These are phyloP conservation scores for Lophius americanus DNA, from an alignment of 2,797 vertebrate genomes.

Conservation along the genomic window DNA sequence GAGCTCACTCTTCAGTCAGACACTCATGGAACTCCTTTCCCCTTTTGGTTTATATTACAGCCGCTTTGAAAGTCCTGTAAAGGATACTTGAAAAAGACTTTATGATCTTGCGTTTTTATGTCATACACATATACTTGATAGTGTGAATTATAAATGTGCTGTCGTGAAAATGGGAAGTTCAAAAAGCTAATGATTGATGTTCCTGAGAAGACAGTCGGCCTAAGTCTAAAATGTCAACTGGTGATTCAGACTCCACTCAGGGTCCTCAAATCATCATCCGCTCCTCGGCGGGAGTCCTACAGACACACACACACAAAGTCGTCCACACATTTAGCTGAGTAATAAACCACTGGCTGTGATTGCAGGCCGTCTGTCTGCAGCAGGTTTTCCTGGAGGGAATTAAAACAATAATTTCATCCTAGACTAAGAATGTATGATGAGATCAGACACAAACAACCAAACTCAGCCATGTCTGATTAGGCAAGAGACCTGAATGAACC, in stretches of 20 bases:
- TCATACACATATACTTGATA: no score
- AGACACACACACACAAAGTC: slow-evolving; percentile 9
- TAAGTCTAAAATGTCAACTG: slow-evolving; percentile 8
- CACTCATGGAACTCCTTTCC: background rate
- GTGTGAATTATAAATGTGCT: background rate
- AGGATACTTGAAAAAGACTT: background rate
- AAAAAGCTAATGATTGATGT: background rate
- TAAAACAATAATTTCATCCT: slow-evolving; percentile 24
- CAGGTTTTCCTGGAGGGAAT: slow-evolving; percentile 29
- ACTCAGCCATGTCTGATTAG: slow-evolving; percentile 50
- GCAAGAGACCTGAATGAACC: slow-evolving; percentile 48
- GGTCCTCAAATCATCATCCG: slow-evolving; percentile 24
- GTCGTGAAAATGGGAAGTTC: background rate
- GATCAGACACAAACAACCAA: slow-evolving; percentile 27
- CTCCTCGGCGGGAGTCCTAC: slow-evolving; percentile 39
- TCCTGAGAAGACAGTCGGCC: background rate
- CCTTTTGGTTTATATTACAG: slow-evolving; percentile 4
- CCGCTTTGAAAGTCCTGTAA: background rate
- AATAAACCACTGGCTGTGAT: slow-evolving; percentile 44
- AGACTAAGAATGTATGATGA: slow-evolving; percentile 27
- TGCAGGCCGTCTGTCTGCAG: slow-evolving; percentile 55
- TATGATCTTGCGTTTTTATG: background rate
- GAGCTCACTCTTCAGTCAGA: background rate
- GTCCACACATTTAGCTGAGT: slow-evolving; percentile 34
- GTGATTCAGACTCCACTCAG: slow-evolving; percentile 48